Evolutionary conservation across 2,113 vertebrate species (phyloP).

Genomic region (Baryphthengus martii): DNA sequence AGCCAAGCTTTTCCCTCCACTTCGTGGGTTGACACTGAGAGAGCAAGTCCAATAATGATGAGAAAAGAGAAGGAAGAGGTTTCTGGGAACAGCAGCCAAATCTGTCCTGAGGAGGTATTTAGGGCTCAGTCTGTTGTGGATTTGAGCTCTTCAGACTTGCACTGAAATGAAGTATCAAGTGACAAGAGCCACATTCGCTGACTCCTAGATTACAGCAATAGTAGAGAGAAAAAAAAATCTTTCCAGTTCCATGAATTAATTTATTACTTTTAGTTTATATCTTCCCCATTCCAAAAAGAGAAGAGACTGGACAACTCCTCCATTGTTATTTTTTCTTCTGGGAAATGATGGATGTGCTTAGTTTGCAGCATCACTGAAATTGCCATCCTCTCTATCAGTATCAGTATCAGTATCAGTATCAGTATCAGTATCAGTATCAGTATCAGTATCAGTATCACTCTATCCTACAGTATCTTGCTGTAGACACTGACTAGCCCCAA

Average conservation of each 20-base stretch:
- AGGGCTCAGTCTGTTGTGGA: neutral
- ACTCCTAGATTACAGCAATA: neutral
- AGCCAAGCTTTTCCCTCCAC: neutral
- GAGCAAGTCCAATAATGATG: neutral
- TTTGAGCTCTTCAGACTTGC: neutral
- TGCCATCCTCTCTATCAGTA: neutral
- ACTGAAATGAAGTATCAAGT: neutral
- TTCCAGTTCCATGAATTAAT: neutral
- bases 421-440: too few species aligned
- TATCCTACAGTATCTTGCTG: too few species aligned
- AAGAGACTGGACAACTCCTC: neutral
- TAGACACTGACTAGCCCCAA: neutral
- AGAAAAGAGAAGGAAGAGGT: neutral
- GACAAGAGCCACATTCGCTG: neutral
- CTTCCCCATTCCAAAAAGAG: neutral
- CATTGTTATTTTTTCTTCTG: neutral
- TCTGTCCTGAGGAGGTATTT: neutral
- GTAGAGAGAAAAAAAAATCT: neutral
- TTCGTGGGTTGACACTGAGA: neutral
- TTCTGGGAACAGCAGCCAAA: neutral
- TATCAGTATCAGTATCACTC: too few species aligned
- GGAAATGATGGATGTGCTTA: neutral
- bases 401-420: too few species aligned
- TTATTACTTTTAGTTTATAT: neutral
- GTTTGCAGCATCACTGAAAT: neutral